Evolutionary conservation across 2,113 vertebrate genomes (phyloP), one percentile per base, ranked within the genome.

Genomic region (Nerophis lumbriciformis): DNA sequence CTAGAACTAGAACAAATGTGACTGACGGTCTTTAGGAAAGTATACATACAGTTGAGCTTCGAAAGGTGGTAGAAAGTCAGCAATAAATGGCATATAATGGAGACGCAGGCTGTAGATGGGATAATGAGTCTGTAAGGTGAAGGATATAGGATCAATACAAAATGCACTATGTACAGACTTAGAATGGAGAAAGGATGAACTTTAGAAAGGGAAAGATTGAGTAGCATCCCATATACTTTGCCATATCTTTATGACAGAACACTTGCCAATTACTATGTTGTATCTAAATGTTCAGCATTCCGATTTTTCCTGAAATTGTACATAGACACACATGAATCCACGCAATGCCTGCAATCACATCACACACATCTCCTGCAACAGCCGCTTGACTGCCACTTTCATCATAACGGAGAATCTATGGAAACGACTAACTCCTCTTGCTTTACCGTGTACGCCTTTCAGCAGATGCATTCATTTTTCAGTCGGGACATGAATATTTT

Each of bases 381-480:
- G 63, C 7, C 47, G 75, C 68, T 75, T 63, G 75, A 78, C 76
- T 72, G 76, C 76, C 79, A 78, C 75, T 80, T 83, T 84, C 74
- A 82, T 78, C 76, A 75, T 75, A 63, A 81, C 72, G 73, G 71
- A 78, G 68, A 73, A 82, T 83, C 81, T 74, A 79, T 74, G 69
- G 56, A 74, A 78, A 80, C 53, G 62, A 78, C 77, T 73, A 84
- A 84, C 79, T 87, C 81, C 72, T 72, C 75, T 74, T 66, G 66
- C 83, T 78, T 81, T 77, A 82, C 83, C 74, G 81, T 82, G 79
- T 81, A 71, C 77, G 83, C 66, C 71, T 84, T 87, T 85, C 60
- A 53, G 85, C 79, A 76, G 79, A 83, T 64, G 74, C 81, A 88
- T 88, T 80, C 83, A 88, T 88, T 85, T 88, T 88, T 87, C 82